phyloP scores from a whole-genome alignment of 2,113 vertebrate genomes.

The Amazona vittata region DNA sequence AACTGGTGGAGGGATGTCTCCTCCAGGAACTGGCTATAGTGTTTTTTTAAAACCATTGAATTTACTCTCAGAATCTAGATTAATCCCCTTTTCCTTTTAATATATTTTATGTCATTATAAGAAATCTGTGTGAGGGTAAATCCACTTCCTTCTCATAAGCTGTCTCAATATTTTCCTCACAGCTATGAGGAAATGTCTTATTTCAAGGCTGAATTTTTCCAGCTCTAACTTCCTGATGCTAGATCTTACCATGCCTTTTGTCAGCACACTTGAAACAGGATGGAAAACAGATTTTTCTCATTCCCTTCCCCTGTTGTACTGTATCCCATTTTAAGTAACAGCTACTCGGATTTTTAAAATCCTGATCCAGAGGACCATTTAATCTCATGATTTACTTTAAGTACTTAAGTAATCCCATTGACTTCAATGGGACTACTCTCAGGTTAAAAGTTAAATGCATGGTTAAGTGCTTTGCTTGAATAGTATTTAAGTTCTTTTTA shows the following conservation, averaged over 20 bases:
- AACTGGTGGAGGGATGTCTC: background rate
- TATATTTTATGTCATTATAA: background rate
- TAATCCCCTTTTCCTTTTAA: background rate
- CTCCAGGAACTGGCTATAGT: background rate
- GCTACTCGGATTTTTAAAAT: conserved; percentile 24
- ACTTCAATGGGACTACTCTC: background rate
- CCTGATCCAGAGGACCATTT: background rate
- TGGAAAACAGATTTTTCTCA: conserved; percentile 25
- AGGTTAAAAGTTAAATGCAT: conserved; percentile 31
- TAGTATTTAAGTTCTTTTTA: background rate
- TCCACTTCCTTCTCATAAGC: background rate
- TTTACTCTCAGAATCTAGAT: background rate
- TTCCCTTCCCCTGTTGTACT: background rate
- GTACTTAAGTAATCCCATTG: background rate
- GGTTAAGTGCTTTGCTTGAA: conserved; percentile 5
- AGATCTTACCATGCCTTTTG: conserved; percentile 26
- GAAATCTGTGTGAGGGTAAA: background rate
- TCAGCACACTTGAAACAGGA: background rate
- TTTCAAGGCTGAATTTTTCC: conserved; percentile 43
- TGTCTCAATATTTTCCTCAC: conserved; percentile 28
- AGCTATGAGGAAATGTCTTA: conserved; percentile 30
- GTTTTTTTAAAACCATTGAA: background rate
- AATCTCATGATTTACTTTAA: conserved; percentile 16
- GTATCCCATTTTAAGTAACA: background rate
- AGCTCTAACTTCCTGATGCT: background rate